Percentiles rank a stretch among this genome's conserved stretches.
These are phyloP conservation scores for Yponomeuta malinellus DNA, from an alignment of 2,888 invertebrate genomes.

Conservation along the genomic window DNA sequence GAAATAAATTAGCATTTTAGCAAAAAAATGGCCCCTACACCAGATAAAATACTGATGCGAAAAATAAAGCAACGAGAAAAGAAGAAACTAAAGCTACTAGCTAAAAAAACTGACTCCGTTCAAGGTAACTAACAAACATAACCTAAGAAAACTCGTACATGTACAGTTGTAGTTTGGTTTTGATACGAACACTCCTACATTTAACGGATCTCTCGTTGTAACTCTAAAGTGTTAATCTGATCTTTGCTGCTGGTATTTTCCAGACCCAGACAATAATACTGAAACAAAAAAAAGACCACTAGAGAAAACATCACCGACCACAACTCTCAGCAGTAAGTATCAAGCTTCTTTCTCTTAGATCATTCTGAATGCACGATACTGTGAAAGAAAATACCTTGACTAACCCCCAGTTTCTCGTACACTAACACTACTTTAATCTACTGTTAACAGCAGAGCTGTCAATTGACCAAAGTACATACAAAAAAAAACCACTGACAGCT, in stretches of 20 bases:
- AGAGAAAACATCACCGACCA: conserved; percentile 29
- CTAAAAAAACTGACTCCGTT: conserved; percentile 60
- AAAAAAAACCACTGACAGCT: too few relatives aligned
- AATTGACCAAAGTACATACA: too few relatives aligned
- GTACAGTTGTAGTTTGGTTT: too few relatives aligned
- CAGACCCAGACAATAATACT: conserved; percentile 26
- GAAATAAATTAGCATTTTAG: too few relatives aligned
- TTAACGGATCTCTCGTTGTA: too few relatives aligned
- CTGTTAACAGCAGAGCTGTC: too few relatives aligned
- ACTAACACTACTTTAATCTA: too few relatives aligned
- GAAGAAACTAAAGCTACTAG: conserved; percentile 76
- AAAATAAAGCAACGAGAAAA: conserved; percentile 88
- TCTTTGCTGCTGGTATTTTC: not conserved
- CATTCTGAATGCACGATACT: too few relatives aligned
- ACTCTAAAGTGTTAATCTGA: not conserved
- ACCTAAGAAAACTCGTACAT: not conserved
- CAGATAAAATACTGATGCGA: conserved; percentile 83
- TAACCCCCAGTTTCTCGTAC: too few relatives aligned
- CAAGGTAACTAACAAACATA: conserved; percentile 21
- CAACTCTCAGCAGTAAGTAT: conserved; percentile 45
- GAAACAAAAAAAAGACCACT: conserved; percentile 41
- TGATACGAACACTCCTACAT: too few relatives aligned
- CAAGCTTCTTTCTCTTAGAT: too few relatives aligned
- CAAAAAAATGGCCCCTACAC: conserved; percentile 50
- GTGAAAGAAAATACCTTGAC: too few relatives aligned